phyloP scores from a whole-genome alignment of 1,140 invertebrate genomes.

The Trichomalopsis sarcophagae region DNA sequence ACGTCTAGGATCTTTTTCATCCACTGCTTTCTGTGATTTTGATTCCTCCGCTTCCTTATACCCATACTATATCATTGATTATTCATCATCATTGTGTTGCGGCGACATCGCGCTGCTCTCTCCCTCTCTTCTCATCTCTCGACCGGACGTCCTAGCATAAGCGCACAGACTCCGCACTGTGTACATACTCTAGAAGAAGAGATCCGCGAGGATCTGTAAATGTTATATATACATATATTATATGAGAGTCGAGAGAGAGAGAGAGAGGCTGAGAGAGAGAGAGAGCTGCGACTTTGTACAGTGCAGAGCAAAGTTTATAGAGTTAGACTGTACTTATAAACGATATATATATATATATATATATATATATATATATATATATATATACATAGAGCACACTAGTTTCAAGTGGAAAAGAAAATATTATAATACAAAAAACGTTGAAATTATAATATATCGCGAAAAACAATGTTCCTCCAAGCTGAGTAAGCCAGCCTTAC shows the following conservation, averaged over 20 bases:
- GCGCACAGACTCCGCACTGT: background rate
- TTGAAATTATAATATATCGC: conserved; percentile 57
- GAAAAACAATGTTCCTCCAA: conserved; percentile 74
- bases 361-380: background rate
- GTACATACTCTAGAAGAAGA: background rate
- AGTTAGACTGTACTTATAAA: conserved; percentile 39
- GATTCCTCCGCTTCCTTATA: background rate
- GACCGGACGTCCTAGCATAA: too few relatives aligned
- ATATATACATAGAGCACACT: conserved; percentile 21
- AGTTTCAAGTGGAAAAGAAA: conserved; percentile 37
- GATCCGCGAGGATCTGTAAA: background rate
- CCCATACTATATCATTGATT: too few relatives aligned
- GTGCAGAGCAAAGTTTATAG: conserved; percentile 54
- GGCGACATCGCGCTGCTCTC: background rate
- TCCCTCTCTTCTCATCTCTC: conserved; percentile 11
- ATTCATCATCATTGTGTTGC: background rate
- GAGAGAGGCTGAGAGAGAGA: background rate
- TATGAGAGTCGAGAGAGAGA: conserved; percentile 40
- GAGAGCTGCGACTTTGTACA: conserved; percentile 62
- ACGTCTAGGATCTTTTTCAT: conserved; percentile 60
- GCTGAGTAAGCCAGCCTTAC: conserved; percentile 74
- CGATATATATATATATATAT: too few relatives aligned
- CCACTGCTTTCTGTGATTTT: conserved; percentile 16
- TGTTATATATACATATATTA: conserved; percentile 52
- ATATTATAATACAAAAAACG: conserved; percentile 2